These are phyloP conservation scores for Pica pica DNA, from an alignment of 2,113 vertebrate species.

Conservation along the genomic window DNA sequence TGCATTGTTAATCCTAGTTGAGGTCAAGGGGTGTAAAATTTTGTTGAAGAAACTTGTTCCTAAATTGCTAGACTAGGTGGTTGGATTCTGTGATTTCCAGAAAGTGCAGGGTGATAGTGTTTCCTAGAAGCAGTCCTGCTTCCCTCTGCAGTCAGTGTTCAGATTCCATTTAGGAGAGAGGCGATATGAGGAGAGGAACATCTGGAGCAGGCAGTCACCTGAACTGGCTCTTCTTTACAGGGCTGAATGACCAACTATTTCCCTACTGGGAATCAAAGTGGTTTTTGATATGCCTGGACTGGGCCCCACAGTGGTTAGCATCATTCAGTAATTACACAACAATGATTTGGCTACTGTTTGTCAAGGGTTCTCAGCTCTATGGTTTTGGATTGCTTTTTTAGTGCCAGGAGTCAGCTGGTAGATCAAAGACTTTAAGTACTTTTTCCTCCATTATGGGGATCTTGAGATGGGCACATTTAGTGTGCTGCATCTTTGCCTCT, in stretches of 20 bases:
- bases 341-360: neutral
- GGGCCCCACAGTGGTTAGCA: neutral
- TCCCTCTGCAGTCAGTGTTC: neutral
- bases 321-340: neutral
- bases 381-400: neutral
- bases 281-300: neutral
- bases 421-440: neutral
- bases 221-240: neutral
- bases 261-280: neutral
- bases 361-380: neutral
- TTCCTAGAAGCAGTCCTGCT: neutral
- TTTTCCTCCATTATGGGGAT: neutral
- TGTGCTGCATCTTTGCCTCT: neutral
- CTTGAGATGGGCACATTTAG: neutral
- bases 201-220: neutral
- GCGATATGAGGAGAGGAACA: accelerated
- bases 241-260: neutral
- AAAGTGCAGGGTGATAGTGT: neutral
- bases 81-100: neutral
- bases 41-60: neutral
- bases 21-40: neutral
- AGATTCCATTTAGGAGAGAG: neutral
- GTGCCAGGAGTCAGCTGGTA: neutral
- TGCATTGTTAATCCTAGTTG: neutral
- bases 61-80: neutral